Evolutionary conservation across 1,140 invertebrate genomes (phyloP), one percentile per base, ranked within the genome.

Genomic region (Drosophila willistoni): DNA sequence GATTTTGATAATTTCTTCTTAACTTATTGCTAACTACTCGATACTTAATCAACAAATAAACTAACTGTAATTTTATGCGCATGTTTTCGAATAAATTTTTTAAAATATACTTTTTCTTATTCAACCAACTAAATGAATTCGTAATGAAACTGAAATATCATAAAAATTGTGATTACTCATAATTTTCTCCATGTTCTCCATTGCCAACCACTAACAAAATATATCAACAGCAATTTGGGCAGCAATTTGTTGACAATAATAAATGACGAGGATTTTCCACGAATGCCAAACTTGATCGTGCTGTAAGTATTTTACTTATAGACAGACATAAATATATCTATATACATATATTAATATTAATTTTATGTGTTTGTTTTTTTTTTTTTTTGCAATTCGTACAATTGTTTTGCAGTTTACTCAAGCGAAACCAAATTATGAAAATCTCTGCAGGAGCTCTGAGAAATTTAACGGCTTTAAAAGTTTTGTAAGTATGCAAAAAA

Each of bases 391-490:
- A 12, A 14, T 70, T 74, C 22, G 17, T 36, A 68, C 47, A 64
- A n/a, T 39, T 74, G 68, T 73, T 36, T 79, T 83, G 33, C 93
- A 96, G 95, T 84, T 93, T 95, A 78, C 92, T 96, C 74, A 94
- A 95, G 91, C 93, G 95, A 79, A 96, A 96, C 93, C 94, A 94
- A 92, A 94, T 96, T 72, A 93, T 92, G 70, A 92, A 92, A 73
- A 95, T 96, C 79, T 93, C 95, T 71, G 93, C 94, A 65, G 93
- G 94, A 44, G 95, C 95, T 25, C 95, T 96, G 83, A 90, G 92
- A 64, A 95, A 95, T 92, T 92, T 96, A 70, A 94, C 94, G 67
- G 94, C 93, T 70, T 92, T 96, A 74, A 93, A 93, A 93, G 93
- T 96, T 77, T 90, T 96, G 96, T 96, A 93, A 96, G 95, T 96